These are phyloP conservation scores for Imbricaverruca yamaguchii DNA, from an alignment of 2,888 invertebrate species.

Conservation along the genomic window DNA sequence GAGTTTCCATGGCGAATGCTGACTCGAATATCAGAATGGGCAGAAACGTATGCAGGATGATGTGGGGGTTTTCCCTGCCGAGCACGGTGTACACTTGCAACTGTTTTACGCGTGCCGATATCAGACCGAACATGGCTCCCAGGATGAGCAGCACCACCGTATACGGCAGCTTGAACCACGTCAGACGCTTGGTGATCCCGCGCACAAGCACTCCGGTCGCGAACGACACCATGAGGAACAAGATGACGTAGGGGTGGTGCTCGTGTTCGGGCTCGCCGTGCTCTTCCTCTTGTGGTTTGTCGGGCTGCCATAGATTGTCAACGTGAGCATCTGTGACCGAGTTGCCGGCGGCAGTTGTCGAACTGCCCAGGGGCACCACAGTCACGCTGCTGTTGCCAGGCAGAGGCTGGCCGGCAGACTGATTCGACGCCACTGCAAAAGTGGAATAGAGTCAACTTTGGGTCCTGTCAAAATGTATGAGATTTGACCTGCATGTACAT, in stretches of 20 bases:
- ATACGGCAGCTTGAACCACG: not conserved
- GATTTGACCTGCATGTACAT: not conserved
- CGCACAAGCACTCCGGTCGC: not conserved
- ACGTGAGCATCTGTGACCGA: not conserved
- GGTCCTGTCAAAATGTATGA: not conserved
- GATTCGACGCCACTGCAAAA: not conserved
- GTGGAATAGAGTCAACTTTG: not conserved
- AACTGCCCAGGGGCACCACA: not conserved
- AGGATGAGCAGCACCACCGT: conserved; percentile 1
- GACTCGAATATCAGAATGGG: conserved; percentile 45
- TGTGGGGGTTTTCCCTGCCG: conserved; percentile 39
- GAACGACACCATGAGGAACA: conserved; percentile 15
- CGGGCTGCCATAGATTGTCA: not conserved
- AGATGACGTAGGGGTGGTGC: conserved; percentile 9
- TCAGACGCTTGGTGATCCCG: not conserved
- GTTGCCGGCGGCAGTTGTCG: not conserved
- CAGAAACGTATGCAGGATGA: conserved; percentile 41
- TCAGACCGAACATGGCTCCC: not conserved
- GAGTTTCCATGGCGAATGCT: conserved; percentile 43
- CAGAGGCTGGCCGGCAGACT: not conserved
- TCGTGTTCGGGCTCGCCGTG: not conserved
- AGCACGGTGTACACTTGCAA: conserved; percentile 36
- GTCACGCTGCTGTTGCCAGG: not conserved
- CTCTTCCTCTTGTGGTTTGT: too few relatives aligned
- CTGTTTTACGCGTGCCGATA: not conserved